A percentile compares a stretch with the other conserved stretches of the same genome.
phyloP scores from a whole-genome alignment of 2,888 invertebrate species.

The Standfussiana lucernea region DNA sequence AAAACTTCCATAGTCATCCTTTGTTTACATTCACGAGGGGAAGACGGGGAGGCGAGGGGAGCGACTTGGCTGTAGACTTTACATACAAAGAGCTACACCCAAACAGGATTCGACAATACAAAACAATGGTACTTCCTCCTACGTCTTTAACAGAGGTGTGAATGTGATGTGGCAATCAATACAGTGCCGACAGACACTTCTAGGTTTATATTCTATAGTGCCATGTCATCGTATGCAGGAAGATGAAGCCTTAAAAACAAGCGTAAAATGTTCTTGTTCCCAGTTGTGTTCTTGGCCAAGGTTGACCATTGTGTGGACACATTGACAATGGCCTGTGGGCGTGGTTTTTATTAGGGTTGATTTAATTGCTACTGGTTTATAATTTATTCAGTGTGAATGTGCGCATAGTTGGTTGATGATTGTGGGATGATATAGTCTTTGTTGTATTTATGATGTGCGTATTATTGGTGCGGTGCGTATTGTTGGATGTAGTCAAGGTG shows the following conservation, averaged over 20 bases:
- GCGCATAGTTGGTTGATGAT: conserved; percentile 24
- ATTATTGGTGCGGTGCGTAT: too few relatives aligned
- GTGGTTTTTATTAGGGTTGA: conserved; percentile 43
- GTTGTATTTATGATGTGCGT: conserved; percentile 20
- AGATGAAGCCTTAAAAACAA: conserved; percentile 60
- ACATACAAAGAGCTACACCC: conserved; percentile 56
- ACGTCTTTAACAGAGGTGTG: conserved; percentile 67
- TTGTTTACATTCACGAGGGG: conserved; percentile 46
- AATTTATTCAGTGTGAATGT: conserved; percentile 62
- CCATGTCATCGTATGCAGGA: conserved; percentile 72
- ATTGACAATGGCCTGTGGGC: conserved; percentile 56
- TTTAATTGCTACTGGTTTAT: conserved; percentile 50
- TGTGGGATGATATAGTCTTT: conserved; percentile 49
- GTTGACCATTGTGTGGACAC: conserved; percentile 43
- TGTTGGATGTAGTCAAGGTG: conserved; percentile 21
- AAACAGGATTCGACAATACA: conserved; percentile 60
- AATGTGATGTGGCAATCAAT: conserved; percentile 68
- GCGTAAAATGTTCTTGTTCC: conserved; percentile 52
- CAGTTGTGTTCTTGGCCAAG: conserved; percentile 60
- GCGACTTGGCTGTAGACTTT: conserved; percentile 24
- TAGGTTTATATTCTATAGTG: conserved; percentile 55
- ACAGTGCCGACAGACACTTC: conserved; percentile 69
- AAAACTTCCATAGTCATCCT: conserved; percentile 47
- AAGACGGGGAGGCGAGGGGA: too few relatives aligned
- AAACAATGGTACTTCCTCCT: conserved; percentile 67